These are phyloP conservation scores for Sebastes minor DNA, from an alignment of 2,797 vertebrate species.

Conservation along the genomic window DNA sequence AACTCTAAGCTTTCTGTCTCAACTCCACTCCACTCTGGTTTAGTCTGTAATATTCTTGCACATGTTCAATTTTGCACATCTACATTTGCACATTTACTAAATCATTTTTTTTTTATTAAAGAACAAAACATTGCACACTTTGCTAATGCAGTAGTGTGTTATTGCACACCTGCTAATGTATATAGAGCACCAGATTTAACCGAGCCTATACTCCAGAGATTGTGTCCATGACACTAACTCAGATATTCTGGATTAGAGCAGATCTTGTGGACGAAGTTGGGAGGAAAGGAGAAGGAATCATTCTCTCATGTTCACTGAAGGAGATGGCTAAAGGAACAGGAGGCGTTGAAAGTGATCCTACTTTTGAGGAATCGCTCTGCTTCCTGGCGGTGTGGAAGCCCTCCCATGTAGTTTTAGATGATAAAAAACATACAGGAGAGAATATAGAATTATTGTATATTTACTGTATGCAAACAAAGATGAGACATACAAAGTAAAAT, in stretches of 20 bases:
- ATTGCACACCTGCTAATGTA: no score
- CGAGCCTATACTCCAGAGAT: conserved; percentile 12
- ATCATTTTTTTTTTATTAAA: no score
- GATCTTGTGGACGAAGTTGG: conserved; percentile 4
- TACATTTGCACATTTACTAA: no score
- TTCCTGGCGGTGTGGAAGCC: not conserved
- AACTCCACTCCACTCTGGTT: no score
- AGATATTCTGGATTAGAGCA: conserved; percentile 7
- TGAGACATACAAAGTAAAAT: conserved; percentile 21
- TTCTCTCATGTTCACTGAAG: conserved; percentile 1
- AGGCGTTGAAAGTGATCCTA: conserved; percentile 6
- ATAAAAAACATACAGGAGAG: not conserved
- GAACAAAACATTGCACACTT: no score
- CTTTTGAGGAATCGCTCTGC: not conserved
- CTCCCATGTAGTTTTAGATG: not conserved
- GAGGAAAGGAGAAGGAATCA: conserved; percentile 13
- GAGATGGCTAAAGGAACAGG: conserved; percentile 12
- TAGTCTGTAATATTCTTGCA: no score
- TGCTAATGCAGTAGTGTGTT: no score
- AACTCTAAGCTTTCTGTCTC: no score
- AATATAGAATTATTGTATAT: conserved; percentile 27
- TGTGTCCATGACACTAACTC: conserved; percentile 2
- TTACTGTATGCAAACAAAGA: conserved; percentile 52
- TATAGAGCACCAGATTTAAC: not conserved
- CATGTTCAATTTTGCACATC: no score